A percentile compares a stretch with the other conserved stretches of the same genome.
These are phyloP conservation scores for Arge pagana DNA, from an alignment of 2,888 invertebrate genomes.

Conservation along the genomic window DNA sequence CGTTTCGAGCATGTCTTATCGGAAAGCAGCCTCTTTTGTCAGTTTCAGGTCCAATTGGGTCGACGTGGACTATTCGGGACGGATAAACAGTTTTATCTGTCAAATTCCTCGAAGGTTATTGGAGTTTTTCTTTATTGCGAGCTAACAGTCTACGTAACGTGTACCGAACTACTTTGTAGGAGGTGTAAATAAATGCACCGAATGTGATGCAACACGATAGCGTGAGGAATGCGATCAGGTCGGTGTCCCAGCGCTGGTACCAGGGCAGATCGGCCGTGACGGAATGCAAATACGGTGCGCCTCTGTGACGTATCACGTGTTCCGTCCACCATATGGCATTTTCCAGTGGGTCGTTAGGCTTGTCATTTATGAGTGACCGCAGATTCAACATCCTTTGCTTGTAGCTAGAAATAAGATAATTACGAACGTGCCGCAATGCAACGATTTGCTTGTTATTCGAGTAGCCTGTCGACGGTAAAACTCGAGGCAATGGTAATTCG, in stretches of 20 bases:
- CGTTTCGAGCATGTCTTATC: no score
- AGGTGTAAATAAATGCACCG: no score
- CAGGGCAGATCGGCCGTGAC: slow-evolving; percentile 29
- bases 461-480: not conserved
- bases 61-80: no score
- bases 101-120: no score
- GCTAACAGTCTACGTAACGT: no score
- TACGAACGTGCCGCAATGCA: not conserved
- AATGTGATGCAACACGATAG: no score
- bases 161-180: no score
- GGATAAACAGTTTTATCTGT: no score
- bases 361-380: slow-evolving; percentile 20
- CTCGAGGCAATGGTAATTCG: not conserved
- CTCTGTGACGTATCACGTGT: slow-evolving; percentile 39
- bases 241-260: slow-evolving; percentile 34
- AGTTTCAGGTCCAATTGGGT: no score
- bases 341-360: slow-evolving; percentile 32
- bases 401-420: slow-evolving; percentile 32
- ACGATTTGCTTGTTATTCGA: no score
- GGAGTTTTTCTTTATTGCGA: no score
- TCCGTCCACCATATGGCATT: slow-evolving; percentile 40
- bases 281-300: slow-evolving; percentile 32
- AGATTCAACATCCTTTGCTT: slow-evolving; percentile 32
- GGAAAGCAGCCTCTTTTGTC: no score
- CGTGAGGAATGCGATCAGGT: slow-evolving; percentile 32